Base-by-base conservation (phyloP, 2,113 vertebrate species). In the Passer montanus region DNA sequence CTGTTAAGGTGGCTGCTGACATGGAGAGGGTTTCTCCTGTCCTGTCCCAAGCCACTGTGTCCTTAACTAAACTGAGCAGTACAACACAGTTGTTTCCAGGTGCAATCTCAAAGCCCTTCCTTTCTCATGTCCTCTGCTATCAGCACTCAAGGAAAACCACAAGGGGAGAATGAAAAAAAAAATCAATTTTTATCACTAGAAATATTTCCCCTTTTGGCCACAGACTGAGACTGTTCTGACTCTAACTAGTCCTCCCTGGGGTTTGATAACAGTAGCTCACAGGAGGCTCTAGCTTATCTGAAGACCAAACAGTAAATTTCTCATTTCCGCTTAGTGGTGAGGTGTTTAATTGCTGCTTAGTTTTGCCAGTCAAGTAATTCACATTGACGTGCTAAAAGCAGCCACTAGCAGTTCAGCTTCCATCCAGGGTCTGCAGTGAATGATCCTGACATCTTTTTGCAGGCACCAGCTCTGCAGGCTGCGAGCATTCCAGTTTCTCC, bases 331-430 rank as follows among this genome's bases (percentile, higher is more conserved):
- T 98, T 95, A 94, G 92, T 89, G 96, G 95, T 91, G 96, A 98
- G 95, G 97, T 98, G 97, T 98, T 97, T 98, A 98, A 98, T 98
- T 98, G 98, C 97, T 98, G 97, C 98, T 98, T 98, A 97, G 98
- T 97, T 98, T 98, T 84, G 37, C 94, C 97, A 98, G 97, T 97
- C 97, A 97, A 98, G 98, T 98, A 98, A 98, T 98, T 98, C 98
- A 87, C 97, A 96, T 95, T 97, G 95, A 97, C 47, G 89, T 97
- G 97, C 97, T 98, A 98, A 97, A 97, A 98, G 96, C 97, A 98
- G 97, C 97, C 97, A 98, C 95, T 95, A 96, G 96, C 97, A 97
- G 97, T 98, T 98, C 97, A 95, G 91, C 84, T 96, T 89, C 64
- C 82, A 72, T 97, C 94, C 93, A 93, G 95, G 93, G 94, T 93